phyloP scores from a whole-genome alignment of 2,888 invertebrate genomes.

The Carabus problematicus region DNA sequence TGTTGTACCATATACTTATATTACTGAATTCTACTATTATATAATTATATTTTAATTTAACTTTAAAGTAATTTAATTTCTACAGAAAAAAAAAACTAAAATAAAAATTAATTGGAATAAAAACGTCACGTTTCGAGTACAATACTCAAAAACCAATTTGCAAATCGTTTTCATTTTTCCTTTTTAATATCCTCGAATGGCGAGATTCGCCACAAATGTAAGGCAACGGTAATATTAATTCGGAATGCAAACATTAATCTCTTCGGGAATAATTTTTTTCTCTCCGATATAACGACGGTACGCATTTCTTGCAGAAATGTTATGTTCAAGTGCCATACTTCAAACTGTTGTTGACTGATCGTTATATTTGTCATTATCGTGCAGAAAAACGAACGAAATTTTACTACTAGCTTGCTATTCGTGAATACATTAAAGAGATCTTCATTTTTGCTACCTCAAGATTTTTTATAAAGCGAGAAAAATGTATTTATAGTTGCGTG shows the following conservation, averaged over 20 bases:
- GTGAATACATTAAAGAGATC: not conserved
- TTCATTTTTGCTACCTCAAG: not conserved
- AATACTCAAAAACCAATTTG: conserved; percentile 7
- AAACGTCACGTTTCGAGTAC: not conserved
- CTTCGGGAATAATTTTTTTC: conserved; percentile 13
- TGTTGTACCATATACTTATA: no score
- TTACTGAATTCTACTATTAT: no score
- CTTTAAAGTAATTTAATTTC: no score
- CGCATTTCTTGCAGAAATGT: conserved; percentile 6
- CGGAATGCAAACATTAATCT: conserved; percentile 25
- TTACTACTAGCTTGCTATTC: conserved; percentile 6
- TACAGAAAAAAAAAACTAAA: not conserved
- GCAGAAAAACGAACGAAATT: conserved; percentile 30
- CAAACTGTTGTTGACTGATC: conserved; percentile 20
- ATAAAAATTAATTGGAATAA: conserved; percentile 3
- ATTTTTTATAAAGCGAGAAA: no score
- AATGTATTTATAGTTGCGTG: no score
- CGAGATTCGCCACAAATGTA: not conserved
- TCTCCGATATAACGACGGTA: conserved; percentile 1
- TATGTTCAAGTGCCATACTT: conserved; percentile 31
- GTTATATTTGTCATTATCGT: conserved; percentile 25
- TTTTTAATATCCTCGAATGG: conserved; percentile 8
- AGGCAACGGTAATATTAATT: conserved; percentile 30
- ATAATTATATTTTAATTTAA: no score
- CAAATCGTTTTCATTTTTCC: not conserved